Evolutionary conservation across 2,113 vertebrate genomes (phyloP).

Genomic region (Marmota flaviventris): DNA sequence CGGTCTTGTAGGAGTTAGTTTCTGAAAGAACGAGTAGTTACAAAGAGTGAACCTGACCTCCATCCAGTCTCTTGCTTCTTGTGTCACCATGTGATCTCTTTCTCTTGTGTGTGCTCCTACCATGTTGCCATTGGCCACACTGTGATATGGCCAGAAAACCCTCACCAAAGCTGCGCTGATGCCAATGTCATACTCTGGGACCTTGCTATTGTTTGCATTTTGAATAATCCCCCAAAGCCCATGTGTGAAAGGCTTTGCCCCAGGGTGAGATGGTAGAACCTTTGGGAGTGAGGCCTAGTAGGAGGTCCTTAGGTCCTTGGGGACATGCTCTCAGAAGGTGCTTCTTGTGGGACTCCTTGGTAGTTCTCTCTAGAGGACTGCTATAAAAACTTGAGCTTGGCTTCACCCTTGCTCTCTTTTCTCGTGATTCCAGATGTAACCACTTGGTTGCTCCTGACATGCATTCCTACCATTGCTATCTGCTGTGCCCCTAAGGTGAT

Average conservation of each 20-base stretch:
- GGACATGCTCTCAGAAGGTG: neutral
- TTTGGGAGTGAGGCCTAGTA: neutral
- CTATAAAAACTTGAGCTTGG: neutral
- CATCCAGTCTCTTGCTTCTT: neutral
- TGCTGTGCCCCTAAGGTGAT: neutral
- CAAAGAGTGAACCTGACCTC: neutral
- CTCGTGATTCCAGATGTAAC: neutral
- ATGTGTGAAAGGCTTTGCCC: neutral
- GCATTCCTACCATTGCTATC: too few relatives aligned
- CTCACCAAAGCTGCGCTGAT: neutral
- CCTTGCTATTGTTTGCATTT: neutral
- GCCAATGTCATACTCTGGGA: too few relatives aligned
- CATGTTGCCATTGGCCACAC: neutral
- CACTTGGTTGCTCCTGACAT: neutral
- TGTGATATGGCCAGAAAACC: neutral
- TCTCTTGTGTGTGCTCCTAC: neutral
- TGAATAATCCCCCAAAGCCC: neutral
- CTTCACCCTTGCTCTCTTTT: neutral
- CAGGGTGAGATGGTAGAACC: neutral
- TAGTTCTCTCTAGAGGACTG: neutral
- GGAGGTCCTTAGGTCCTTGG: neutral
- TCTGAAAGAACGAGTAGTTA: neutral
- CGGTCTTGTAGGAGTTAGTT: neutral
- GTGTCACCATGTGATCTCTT: neutral
- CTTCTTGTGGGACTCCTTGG: neutral